Percentiles rank a stretch among this genome's conserved stretches.
These are phyloP conservation scores for Gambelia wislizenii DNA, from an alignment of 2,797 vertebrate genomes.

Conservation along the genomic window DNA sequence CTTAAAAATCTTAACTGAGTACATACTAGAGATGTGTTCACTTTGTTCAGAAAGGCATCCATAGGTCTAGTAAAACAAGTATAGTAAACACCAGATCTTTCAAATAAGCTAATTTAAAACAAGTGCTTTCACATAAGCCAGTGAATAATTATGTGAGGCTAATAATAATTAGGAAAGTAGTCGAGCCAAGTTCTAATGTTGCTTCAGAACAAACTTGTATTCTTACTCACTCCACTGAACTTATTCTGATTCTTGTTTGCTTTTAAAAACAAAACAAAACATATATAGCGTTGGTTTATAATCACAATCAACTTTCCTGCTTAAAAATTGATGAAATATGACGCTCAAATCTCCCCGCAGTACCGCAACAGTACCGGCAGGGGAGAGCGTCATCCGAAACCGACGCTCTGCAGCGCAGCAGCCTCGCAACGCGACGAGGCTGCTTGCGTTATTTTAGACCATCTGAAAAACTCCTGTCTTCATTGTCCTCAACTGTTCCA, in stretches of 20 bases:
- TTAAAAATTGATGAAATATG: too few species aligned
- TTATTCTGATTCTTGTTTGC: constrained; percentile 3
- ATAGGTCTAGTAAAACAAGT: background rate
- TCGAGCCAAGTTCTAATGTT: background rate
- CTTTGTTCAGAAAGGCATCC: constrained; percentile 36
- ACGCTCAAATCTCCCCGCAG: too few species aligned
- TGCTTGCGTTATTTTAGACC: too few species aligned
- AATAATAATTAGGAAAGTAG: constrained; percentile 25
- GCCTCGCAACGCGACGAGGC: too few species aligned
- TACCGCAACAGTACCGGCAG: too few species aligned
- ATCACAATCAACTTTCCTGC: too few species aligned
- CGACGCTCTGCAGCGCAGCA: too few species aligned
- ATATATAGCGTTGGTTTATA: too few species aligned
- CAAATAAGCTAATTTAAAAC: background rate
- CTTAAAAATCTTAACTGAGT: constrained; percentile 28
- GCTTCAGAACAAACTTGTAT: background rate
- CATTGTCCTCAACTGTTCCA: too few species aligned
- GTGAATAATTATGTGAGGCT: background rate
- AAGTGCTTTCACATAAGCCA: constrained; percentile 1
- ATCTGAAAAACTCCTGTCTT: too few species aligned
- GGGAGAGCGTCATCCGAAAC: too few species aligned
- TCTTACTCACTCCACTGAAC: constrained; percentile 42
- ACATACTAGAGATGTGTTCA: constrained; percentile 1
- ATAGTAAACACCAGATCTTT: constrained; percentile 17
- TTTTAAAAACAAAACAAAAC: too few species aligned